Evolutionary conservation across 2,888 invertebrate species (phyloP).

Genomic region (Lysandra coridon): DNA sequence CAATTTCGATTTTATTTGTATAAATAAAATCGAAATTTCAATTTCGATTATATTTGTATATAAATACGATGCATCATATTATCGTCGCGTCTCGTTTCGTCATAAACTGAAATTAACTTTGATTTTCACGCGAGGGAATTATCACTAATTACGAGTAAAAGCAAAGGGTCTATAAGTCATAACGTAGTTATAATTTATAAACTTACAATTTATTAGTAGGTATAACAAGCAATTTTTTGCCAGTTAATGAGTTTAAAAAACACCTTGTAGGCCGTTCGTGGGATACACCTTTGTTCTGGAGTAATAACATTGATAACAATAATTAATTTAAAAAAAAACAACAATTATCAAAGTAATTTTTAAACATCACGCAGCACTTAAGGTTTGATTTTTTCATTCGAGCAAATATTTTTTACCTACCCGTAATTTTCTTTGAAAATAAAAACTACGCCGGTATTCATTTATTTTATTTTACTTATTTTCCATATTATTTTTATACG

Average conservation of each 20-base stretch:
- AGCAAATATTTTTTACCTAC: neutral
- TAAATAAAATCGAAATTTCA: no score
- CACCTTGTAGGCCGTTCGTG: slow-evolving; percentile 4
- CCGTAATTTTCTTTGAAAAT: neutral
- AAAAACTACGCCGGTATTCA: no score
- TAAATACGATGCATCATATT: no score
- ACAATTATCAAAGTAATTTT: neutral
- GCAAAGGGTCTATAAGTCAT: neutral
- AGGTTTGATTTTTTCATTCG: no score
- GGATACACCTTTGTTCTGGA: slow-evolving; percentile 14
- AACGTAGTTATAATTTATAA: neutral
- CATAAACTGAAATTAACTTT: no score
- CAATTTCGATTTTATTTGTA: no score
- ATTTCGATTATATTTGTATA: no score
- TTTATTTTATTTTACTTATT: neutral
- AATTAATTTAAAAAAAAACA: neutral
- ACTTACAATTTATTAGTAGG: neutral
- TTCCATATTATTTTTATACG: neutral
- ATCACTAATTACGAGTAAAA: no score
- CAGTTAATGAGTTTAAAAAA: neutral
- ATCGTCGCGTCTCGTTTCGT: no score
- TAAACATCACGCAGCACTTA: neutral
- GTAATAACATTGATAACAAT: slow-evolving; percentile 16
- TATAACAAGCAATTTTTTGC: neutral
- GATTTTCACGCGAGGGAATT: no score